Base-by-base conservation (phyloP, 2,797 vertebrate genomes). In the Poeciliopsis turneri region DNA sequence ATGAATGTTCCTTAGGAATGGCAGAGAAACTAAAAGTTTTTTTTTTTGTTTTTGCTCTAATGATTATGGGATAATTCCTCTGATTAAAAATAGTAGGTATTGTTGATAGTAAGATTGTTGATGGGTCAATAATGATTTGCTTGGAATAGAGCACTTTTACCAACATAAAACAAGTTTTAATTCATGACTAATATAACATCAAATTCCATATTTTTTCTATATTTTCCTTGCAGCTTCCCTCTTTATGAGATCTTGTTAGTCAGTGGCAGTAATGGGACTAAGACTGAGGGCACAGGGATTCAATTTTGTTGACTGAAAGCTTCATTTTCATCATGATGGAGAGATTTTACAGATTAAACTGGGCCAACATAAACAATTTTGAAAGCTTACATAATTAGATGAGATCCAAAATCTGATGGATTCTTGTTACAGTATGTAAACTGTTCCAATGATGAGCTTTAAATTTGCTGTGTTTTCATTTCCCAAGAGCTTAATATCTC, bases 361-460 rank as follows among this genome's bases (percentile, higher is more conserved):
- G 30, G 4, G 82, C 84, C 73, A 83, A 88, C 51, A 76, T 78
- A 85, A 79, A 83, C 53, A 84, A 20, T 0, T 74, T 59, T 45
- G 33, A 72, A 78, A 16, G 10, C 51, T 72, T 15, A 76, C 79
- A 46, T 53, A 66, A 84, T 76, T 36, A 80, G 43, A 78, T 74
- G 84, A 59, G 36, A 84, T 70, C 33, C 79, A 78, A 87, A 74
- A 76, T 72, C 43, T 64, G 72, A 59, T 86, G 1, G n/a, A 53
- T 76, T 72, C 11, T 76, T 84, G 85, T 74, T 55, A 76, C 23
- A 78, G 23, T 45, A 74, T 81, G 57, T 79, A 57, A 74, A 2
- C 85, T 83, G 45, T 79, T 81, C 23, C 74, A 71, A 15, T 30
- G 78, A 92, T 84, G 74, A 82, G 59, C 76, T 82, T 82, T 23